A percentile compares a stretch with the other conserved stretches of the same genome.
Evolutionary conservation across 2,888 invertebrate genomes (phyloP).

Genomic region (Amblyteles armatorius): DNA sequence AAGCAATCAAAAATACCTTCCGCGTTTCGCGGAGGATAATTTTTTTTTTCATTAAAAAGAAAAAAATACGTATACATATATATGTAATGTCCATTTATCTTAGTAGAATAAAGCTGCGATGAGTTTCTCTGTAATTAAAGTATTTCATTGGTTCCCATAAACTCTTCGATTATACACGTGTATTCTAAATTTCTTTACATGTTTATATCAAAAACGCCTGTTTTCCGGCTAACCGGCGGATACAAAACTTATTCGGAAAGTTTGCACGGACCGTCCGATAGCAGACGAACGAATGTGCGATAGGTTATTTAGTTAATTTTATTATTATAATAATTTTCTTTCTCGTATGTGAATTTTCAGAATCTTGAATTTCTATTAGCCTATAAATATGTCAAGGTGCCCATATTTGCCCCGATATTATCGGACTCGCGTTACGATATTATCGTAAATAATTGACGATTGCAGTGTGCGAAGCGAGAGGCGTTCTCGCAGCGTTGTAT

Average conservation of each 20-base stretch:
- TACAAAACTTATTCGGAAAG: constrained; percentile 52
- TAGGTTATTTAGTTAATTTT: constrained; percentile 19
- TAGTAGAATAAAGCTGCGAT: too few species aligned
- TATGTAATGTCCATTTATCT: too few species aligned
- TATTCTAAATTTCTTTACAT: too few species aligned
- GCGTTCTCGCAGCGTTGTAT: constrained; percentile 14
- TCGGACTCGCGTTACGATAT: constrained; percentile 28
- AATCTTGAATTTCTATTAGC: constrained; percentile 33
- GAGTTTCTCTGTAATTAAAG: too few species aligned
- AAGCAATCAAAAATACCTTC: constrained; percentile 21
- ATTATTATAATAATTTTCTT: constrained; percentile 9
- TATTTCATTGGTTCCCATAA: too few species aligned
- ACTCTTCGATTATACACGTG: too few species aligned
- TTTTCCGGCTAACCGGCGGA: constrained; percentile 1
- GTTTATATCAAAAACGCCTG: too few species aligned
- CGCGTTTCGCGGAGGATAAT: constrained; percentile 44
- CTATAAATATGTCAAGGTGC: constrained; percentile 42
- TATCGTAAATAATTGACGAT: constrained; percentile 49
- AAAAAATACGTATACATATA: not conserved
- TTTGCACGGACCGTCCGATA: constrained; percentile 33
- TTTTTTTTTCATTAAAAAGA: not conserved
- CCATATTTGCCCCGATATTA: constrained; percentile 7
- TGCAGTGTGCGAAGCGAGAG: constrained; percentile 22
- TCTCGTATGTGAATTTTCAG: constrained; percentile 37
- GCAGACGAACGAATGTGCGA: constrained; percentile 17